These are phyloP conservation scores for Calyptomena viridis DNA, from an alignment of 2,113 vertebrate species.

Conservation along the genomic window DNA sequence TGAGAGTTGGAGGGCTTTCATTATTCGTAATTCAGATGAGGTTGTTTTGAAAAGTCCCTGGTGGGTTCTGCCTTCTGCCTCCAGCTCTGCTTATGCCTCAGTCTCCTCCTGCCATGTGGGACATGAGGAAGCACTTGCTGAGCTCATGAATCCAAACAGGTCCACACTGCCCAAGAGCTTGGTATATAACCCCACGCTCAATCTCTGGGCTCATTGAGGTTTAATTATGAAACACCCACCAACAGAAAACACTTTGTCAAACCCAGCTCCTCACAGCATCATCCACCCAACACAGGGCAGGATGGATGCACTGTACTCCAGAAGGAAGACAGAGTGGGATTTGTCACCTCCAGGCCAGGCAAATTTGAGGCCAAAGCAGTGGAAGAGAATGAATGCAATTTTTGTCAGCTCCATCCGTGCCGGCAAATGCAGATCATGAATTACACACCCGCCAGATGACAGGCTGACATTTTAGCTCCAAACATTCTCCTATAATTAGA, in stretches of 20 bases:
- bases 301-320: not conserved
- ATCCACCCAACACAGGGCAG: fast-evolving
- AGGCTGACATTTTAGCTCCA: constrained; percentile 82
- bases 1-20: constrained; percentile 56
- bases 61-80: constrained; percentile 51
- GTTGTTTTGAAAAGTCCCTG: constrained; percentile 17
- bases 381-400: constrained; percentile 57
- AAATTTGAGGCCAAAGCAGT: constrained; percentile 45
- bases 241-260: not conserved
- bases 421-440: constrained; percentile 77
- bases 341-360: constrained; percentile 11
- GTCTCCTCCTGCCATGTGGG: not conserved
- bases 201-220: not conserved
- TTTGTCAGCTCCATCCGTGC: constrained; percentile 68
- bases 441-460: constrained; percentile 78
- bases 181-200: not conserved
- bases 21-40: constrained; percentile 48
- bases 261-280: not conserved
- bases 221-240: not conserved
- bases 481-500: constrained; percentile 84
- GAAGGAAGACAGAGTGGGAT: not conserved
- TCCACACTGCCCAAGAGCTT: not conserved
- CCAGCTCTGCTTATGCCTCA: not conserved
- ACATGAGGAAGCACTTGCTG: not conserved
- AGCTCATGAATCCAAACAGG: not conserved